Evolutionary conservation across 2,113 vertebrate species (phyloP), one percentile per base, ranked within the genome.

Genomic region (Sterna hirundo): DNA sequence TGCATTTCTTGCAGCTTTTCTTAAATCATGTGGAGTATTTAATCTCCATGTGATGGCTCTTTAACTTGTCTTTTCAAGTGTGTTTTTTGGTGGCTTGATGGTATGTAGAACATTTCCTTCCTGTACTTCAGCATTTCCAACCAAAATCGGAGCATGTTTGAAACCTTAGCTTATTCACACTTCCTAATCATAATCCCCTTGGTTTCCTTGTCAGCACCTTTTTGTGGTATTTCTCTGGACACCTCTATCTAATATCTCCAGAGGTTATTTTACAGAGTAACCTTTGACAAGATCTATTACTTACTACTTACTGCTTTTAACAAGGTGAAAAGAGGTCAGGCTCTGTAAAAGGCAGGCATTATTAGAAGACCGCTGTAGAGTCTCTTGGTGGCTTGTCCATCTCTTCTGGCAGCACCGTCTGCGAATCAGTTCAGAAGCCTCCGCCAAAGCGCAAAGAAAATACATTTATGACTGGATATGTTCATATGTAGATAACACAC

Each of bases 281-380:
- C 95, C 95, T 97, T 97, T 97, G 97, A 96, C 94, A 95, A 96
- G 91, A 95, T 96, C 90, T 95, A 79, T 96, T 97, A 90, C 94
- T 96, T 96, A 94, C 92, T 91, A 94, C 94, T 97, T 96, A 88
- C 64, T 82, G 84, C 79, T 93, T 97, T 97, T 95, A 91, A 92
- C 65, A 79, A 89, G 92, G 88, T 95, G 83, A 94, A 72, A 80
- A 86, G 88, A 93, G 95, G 93, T 95, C 87, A 97, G 71, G 14
- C 90, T 54, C 46, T 61, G 79, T 81, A 88, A 95, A 88, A 82
- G 83, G 79, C 92, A 97, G 86, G 42, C 74, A 51, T 83, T 87
- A 94, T 91, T 86, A 91, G 57, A 68, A 79, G 70, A 36, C 52
- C 90, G 85, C 88, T 82, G 46, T 65, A 49, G 47, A 90, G 86